Evolutionary conservation across 2,888 invertebrate genomes (phyloP), one percentile per base, ranked within the genome.

Genomic region (Tetragonula carbonaria): DNA sequence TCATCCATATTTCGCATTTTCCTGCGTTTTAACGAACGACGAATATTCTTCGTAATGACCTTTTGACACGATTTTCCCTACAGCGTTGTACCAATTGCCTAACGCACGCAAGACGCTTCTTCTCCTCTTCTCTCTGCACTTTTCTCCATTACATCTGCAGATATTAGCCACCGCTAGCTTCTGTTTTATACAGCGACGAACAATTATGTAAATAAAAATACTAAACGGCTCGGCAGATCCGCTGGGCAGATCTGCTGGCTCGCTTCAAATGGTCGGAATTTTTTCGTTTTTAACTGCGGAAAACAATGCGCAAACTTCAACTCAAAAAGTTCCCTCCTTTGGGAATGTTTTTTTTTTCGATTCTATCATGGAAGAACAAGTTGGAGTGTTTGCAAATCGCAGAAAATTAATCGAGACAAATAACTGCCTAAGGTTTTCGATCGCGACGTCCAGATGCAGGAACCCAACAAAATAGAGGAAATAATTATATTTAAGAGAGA

Each of bases 121-220:
- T 8, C 8, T 8, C 11, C 16, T 18, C 28, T 62, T 14, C n/a
- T 14, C 18, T 38, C 8, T 8, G 6, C 57, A 57, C 13, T 13
- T n/a, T 14, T n/a, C 57, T 5, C 57, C 13, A 21, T 18, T 59
- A 71, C 70, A 68, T 8, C 45, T 45, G 45, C 45, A 45, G 8
- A 45, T 2, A 45, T 1, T 8, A 45, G 45, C 45, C 45, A 45
- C 8, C 8, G 8, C 38, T 8, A 8, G 38, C 1, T 38, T 8
- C 45, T 45, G 45, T 8, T 45, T 45, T 45, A 45, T 8, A 45
- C 2, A 11, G 45, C 45, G 45, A 45, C 45, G 45, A 33, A 67
- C 53, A 38, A 45, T 79, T 70, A 74, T 66, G 74, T 65, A 71
- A 80, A 82, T 79, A 63, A 71, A 82, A 79, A 82, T 65, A 57